phyloP scores from a whole-genome alignment of 1,140 invertebrate genomes.

The Drosophila sturtevanti region DNA sequence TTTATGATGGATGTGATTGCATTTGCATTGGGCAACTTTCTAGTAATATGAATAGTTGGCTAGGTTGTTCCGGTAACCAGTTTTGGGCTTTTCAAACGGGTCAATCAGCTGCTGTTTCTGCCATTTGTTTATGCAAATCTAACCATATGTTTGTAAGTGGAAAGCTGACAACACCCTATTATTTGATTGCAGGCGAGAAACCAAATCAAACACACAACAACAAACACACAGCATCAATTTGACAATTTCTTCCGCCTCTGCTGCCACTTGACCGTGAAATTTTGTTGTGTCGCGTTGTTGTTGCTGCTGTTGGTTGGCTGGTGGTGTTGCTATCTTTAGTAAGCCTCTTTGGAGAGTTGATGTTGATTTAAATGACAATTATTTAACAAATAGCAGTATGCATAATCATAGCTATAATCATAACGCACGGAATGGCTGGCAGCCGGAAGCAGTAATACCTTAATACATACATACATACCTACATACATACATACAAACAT shows the following conservation, averaged over 20 bases:
- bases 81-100: constrained; percentile 52
- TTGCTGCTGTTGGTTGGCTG: too few species aligned
- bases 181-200: constrained; percentile 66
- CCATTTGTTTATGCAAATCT: constrained; percentile 59
- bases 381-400: constrained; percentile 65
- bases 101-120: constrained; percentile 50
- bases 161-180: constrained; percentile 66
- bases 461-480: too few species aligned
- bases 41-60: constrained; percentile 45
- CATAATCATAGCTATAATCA: constrained; percentile 58
- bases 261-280: constrained; percentile 71
- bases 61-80: constrained; percentile 60
- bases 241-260: constrained; percentile 73
- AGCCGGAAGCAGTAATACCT: constrained; percentile 36
- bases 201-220: constrained; percentile 22
- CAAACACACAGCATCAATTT: constrained; percentile 27
- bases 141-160: constrained; percentile 65
- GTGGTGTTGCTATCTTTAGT: constrained; percentile 26
- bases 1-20: constrained; percentile 19
- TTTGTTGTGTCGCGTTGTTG: neutral
- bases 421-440: constrained; percentile 59
- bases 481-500: neutral
- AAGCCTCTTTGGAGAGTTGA: constrained; percentile 4
- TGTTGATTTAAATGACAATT: constrained; percentile 74
- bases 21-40: constrained; percentile 55